Base-by-base conservation (phyloP, 1,140 invertebrate genomes). In the Ceratina japonica region DNA sequence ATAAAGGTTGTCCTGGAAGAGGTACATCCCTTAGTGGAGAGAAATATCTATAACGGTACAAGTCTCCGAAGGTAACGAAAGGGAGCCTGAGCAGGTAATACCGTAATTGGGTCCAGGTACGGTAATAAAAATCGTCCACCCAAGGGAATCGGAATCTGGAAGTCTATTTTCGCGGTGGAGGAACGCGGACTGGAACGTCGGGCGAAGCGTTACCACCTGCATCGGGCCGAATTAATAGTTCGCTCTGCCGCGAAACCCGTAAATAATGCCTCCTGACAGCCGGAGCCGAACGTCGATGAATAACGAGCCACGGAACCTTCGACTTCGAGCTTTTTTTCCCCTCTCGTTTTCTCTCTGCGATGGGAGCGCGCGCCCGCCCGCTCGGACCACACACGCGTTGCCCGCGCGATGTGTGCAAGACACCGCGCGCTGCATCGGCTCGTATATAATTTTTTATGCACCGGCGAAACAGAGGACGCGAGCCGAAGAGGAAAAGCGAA, bases 241-340 rank as follows among this genome's bases (percentile, higher is more conserved):
- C 84, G 84, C 82, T 83, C 83, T 75, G 66, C 84, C 85, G 85
- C 85, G 85, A 86, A 86, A 83, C 85, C 65, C 85, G 85, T 86
- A 86, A 86, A 86, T 86, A 86, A 86, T 86, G 84, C 84, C 66
- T 31, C 49, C 84, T 86, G 85, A 86, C 85, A 86, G 84, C 75
- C 81, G 84, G 80, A 86, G 84, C 85, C 81, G 84, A 85, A 83
- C 82, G 80, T 85, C 86, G 86, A 84, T 86, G 85, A 87, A 87
- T 86, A 86, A 86, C 85, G 85, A 86, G 85, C 74, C 84, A 71
- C 76, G 79, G 86, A 86, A 83, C 86, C 83, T 87, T 87, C 86
- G 83, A 87, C 86, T 87, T 86, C 72, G 63, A 78, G 72, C 70
- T 82, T 70, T 58, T 54, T 70, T 16, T 70, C 22, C 59, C 22